Conservation (phyloP, 1,140 invertebrate species). For the Theocolax elegans region DNA sequence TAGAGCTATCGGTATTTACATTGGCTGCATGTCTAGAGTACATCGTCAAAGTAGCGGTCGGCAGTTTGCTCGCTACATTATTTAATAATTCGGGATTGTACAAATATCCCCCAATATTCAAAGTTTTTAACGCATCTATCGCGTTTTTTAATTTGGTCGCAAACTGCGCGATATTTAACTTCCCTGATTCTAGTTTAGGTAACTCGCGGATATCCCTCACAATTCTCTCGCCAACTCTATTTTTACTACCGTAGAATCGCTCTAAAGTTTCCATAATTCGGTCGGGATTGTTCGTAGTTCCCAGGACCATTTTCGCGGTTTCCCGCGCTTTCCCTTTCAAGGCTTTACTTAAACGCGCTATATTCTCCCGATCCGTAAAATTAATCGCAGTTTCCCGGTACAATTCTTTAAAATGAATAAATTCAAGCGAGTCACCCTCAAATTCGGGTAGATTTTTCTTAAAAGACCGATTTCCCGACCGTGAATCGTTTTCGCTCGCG, state of each 20-base stretch:
- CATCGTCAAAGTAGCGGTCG: too few species aligned
- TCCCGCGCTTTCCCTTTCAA: slow-evolving; percentile 1
- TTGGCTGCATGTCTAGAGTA: too few species aligned
- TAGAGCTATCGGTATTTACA: too few species aligned
- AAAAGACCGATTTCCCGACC: too few species aligned
- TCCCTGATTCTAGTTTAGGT: slow-evolving; percentile 2
- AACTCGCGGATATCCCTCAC: slow-evolving; percentile 3
- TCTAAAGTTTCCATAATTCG: not conserved
- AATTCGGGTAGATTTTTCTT: not conserved
- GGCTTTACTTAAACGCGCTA: not conserved
- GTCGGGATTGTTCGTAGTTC: not conserved
- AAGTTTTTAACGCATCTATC: not conserved
- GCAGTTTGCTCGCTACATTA: not conserved
- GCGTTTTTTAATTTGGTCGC: not conserved
- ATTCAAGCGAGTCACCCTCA: not conserved
- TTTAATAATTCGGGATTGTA: not conserved
- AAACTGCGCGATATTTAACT: slow-evolving; percentile 14
- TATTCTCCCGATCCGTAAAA: not conserved
- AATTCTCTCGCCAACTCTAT: not conserved
- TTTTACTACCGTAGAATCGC: slow-evolving; percentile 11
- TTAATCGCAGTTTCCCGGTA: not conserved
- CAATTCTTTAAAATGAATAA: too few species aligned
- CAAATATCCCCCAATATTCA: not conserved
- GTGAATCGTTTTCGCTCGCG: too few species aligned
- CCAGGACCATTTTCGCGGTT: not conserved